Percentiles rank a stretch among this genome's conserved stretches.
These are phyloP conservation scores for Kryptolebias ocellatus DNA, from an alignment of 2,797 vertebrate species.

Conservation along the genomic window DNA sequence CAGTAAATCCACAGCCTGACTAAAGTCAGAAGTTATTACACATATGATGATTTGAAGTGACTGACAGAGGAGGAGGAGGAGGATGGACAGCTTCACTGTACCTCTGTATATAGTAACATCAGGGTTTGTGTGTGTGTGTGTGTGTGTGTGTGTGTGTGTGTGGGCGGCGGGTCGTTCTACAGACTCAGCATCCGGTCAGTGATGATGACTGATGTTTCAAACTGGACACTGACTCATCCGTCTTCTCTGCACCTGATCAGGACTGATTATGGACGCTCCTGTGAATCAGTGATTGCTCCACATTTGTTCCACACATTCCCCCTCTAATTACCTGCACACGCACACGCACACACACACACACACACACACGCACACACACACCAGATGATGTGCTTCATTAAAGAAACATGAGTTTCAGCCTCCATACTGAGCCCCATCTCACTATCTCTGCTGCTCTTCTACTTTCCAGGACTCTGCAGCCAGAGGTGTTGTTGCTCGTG, in stretches of 20 bases:
- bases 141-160: too few relatives aligned
- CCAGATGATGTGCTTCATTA: constrained; percentile 41
- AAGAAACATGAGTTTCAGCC: constrained; percentile 60
- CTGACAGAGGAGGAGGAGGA: constrained; percentile 16
- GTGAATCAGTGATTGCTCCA: constrained; percentile 55
- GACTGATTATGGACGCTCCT: constrained; percentile 47
- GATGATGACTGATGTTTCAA: constrained; percentile 43
- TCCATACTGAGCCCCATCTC: constrained; percentile 14
- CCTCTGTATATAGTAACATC: constrained; percentile 23
- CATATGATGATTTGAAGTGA: constrained; percentile 46
- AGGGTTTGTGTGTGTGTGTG: neutral
- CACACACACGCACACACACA: constrained; percentile 11
- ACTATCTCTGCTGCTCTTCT: constrained; percentile 27
- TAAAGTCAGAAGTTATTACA: constrained; percentile 41
- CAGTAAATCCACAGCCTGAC: constrained; percentile 25
- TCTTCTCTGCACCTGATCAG: constrained; percentile 41
- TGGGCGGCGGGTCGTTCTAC: neutral
- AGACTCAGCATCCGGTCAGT: constrained; percentile 41
- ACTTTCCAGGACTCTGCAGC: constrained; percentile 34
- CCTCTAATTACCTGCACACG: constrained; percentile 53
- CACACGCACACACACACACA: constrained; percentile 7
- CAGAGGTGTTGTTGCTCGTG: constrained; percentile 30
- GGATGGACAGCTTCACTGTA: neutral
- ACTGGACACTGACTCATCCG: constrained; percentile 48
- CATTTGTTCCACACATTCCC: constrained; percentile 57